Evolutionary conservation across 2,797 vertebrate species (phyloP).

Genomic region (Premnoplex brunnescens): DNA sequence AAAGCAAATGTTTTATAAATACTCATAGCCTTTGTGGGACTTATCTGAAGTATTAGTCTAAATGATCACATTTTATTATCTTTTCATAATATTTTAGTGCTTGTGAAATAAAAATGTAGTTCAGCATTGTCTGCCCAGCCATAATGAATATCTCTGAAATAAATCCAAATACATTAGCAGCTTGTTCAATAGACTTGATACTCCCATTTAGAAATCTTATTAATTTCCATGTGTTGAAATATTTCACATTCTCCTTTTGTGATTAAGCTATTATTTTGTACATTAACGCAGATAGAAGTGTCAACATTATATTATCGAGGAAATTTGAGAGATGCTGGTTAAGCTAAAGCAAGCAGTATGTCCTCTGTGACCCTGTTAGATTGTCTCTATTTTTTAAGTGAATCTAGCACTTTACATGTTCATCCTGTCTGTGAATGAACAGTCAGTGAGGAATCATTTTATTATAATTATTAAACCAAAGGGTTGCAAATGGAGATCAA

Average conservation of each 20-base stretch:
- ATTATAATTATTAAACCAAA: background rate
- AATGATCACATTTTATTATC: slow-evolving; percentile 3
- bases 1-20: background rate
- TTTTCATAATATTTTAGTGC: background rate
- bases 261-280: background rate
- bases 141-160: slow-evolving; percentile 29
- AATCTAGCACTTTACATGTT: background rate
- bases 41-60: background rate
- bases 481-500: background rate
- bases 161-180: slow-evolving; percentile 34
- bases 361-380: background rate
- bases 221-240: slow-evolving; percentile 9
- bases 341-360: background rate
- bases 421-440: background rate
- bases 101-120: background rate
- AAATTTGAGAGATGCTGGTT: background rate
- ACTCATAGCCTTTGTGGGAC: background rate
- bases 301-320: background rate
- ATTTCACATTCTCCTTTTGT: background rate
- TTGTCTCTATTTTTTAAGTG: background rate
- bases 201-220: slow-evolving; percentile 39
- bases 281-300: background rate
- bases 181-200: background rate
- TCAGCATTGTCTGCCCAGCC: background rate
- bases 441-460: background rate